These are phyloP conservation scores for Pomatostomus ruficeps DNA, from an alignment of 2,113 vertebrate species.

Conservation along the genomic window DNA sequence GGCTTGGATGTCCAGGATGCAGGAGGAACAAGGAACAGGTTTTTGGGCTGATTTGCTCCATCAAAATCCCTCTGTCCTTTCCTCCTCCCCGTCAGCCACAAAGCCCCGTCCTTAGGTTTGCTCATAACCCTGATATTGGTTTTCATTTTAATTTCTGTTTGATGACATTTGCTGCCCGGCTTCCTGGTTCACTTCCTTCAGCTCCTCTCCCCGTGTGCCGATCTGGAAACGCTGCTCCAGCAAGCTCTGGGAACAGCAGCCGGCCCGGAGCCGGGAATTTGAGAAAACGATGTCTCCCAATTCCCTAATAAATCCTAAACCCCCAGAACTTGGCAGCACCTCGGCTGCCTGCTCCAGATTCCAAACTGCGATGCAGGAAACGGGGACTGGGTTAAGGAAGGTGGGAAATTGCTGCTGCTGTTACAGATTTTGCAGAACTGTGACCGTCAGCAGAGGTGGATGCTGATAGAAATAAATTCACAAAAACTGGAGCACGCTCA, in stretches of 20 bases:
- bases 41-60: not conserved
- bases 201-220: not conserved
- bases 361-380: not conserved
- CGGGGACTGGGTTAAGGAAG: not conserved
- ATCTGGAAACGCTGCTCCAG: not conserved
- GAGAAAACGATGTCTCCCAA: not conserved
- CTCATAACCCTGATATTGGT: not conserved
- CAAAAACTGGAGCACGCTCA: not conserved
- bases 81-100: not conserved
- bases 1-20: not conserved
- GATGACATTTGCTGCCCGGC: not conserved
- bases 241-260: not conserved
- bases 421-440: not conserved
- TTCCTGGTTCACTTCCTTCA: not conserved
- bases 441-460: not conserved
- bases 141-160: not conserved
- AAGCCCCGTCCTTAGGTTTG: not conserved
- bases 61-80: not conserved
- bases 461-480: not conserved
- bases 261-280: not conserved
- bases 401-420: not conserved
- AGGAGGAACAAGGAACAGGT: accelerated
- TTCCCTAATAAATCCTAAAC: not conserved
- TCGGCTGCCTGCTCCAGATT: not conserved
- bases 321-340: not conserved